Percentiles rank a stretch among this genome's conserved stretches.
Conservation (phyloP, 2,888 invertebrate genomes). For the Hydrotaea cyrtoneurina region DNA sequence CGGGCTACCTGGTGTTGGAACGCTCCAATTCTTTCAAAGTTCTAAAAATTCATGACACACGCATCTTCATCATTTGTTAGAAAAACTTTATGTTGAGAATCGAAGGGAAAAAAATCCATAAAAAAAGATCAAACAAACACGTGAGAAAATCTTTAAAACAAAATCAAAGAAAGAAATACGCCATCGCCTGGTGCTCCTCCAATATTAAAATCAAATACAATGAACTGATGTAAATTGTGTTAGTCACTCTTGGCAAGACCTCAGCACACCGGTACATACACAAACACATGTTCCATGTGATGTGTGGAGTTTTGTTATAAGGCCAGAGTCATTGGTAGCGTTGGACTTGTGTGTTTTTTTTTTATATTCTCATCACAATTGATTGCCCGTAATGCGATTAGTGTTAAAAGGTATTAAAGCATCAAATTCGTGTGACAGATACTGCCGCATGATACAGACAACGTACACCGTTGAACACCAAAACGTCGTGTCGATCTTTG, state of each 20-base stretch:
- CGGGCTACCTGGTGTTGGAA: not conserved
- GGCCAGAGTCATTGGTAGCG: slow-evolving; percentile 48
- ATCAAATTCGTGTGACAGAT: slow-evolving; percentile 79
- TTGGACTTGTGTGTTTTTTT: slow-evolving; percentile 68
- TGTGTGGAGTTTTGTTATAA: slow-evolving; percentile 7
- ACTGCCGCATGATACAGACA: slow-evolving; percentile 57
- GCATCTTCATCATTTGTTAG: slow-evolving; percentile 14
- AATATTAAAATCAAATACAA: not conserved
- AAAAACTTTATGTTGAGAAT: not conserved
- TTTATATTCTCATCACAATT: slow-evolving; percentile 81
- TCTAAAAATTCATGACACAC: not conserved
- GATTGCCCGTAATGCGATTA: slow-evolving; percentile 80
- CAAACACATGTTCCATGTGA: slow-evolving; percentile 44
- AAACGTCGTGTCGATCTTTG: not conserved
- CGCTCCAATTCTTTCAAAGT: slow-evolving; percentile 31
- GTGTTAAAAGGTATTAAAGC: slow-evolving; percentile 81
- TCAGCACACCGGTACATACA: not conserved
- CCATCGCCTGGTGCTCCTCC: not conserved
- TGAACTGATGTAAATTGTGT: slow-evolving; percentile 51
- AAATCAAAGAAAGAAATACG: slow-evolving; percentile 17
- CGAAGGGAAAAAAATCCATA: slow-evolving; percentile 21
- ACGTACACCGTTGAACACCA: slow-evolving; percentile 40
- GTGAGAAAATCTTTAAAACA: slow-evolving; percentile 69
- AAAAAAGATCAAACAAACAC: slow-evolving; percentile 61
- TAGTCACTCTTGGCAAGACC: slow-evolving; percentile 45